Base-by-base conservation (phyloP, 2,888 invertebrate genomes). In the Peribatodes rhomboidaria region DNA sequence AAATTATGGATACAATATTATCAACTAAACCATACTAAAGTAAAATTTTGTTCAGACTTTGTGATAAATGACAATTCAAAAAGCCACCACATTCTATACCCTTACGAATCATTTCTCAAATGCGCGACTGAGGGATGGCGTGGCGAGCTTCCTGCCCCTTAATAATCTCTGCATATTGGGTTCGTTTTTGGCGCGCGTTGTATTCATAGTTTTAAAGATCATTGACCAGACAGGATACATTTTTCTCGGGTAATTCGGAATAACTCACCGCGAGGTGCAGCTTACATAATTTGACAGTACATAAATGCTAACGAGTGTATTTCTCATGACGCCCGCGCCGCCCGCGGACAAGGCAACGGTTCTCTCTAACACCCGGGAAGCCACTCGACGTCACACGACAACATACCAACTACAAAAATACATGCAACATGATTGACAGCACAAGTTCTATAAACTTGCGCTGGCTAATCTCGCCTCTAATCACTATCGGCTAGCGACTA, bases 301-400 rank as follows among this genome's bases (percentile, higher is more conserved):
- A n/a, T n/a, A 42, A 46, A 50, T 47, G 42, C 27, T n/a, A 44
- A 56, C 66, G 66, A 73, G 80, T 78, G 80, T 75, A 76, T 75
- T 78, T 75, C 76, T 69, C 76, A 62, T 74, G 65, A 62, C 72
- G 71, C 67, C 50, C 55, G 68, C 76, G 75, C 72, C 73, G 75
- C 69, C 16, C 27, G 13, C 79, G 73, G 83, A 82, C 85, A 89
- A 89, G 88, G 87, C 88, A 84, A 81, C 80, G 77, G 73, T 78
- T 77, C 74, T 74, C 79, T 37, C 79, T 79, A 74, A 68, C 80
- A 77, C 74, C 70, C 71, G 80, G 82, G 84, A 85, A 88, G 84
- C 85, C 85, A 81, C 79, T 75, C 76, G 76, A 79, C 81, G 76
- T 78, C 81, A 83, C 81, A 78, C 76, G 73, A 72, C n/a, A 78